Evolutionary conservation across 30 jellyfish, hydroid and myxozoan species (phyloP).

Genomic region (Aurelia sp.): DNA sequence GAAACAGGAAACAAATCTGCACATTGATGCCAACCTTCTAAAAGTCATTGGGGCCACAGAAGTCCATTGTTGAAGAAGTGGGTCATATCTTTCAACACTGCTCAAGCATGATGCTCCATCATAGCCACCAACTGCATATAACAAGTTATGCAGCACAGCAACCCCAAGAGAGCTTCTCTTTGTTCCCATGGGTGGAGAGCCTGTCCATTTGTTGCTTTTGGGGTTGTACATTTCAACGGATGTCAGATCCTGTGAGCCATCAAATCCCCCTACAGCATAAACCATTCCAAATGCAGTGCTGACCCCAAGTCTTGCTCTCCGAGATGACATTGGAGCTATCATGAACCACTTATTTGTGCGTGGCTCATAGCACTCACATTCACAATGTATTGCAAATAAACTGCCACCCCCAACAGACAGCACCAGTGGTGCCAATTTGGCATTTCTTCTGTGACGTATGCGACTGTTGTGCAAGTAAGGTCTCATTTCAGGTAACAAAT

Average conservation of each 20-base stretch:
- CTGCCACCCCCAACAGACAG: conserved; percentile 94
- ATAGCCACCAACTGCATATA: conserved; percentile 97
- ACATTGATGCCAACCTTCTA: conserved; percentile 59
- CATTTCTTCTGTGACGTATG: conserved; percentile 52
- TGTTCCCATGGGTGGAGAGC: conserved; percentile 85
- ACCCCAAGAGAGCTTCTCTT: conserved; percentile 93
- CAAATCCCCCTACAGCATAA: conserved; percentile 98
- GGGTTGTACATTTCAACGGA: conserved; percentile 83
- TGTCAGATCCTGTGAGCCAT: conserved; percentile 85
- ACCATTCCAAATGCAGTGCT: conserved; percentile 86
- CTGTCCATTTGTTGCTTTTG: conserved; percentile 77
- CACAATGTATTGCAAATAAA: conserved; percentile 88
- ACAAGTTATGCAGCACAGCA: conserved; percentile 84
- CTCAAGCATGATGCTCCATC: conserved; percentile 95
- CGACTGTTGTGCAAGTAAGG: conserved; percentile 78
- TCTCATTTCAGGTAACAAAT: conserved; percentile 89
- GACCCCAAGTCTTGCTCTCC: conserved; percentile 88
- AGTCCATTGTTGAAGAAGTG: conserved; percentile 91
- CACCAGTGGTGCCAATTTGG: conserved; percentile 47
- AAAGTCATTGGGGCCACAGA: conserved; percentile 91
- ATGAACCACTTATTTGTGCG: conserved; percentile 64
- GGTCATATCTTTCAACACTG: conserved; percentile 96
- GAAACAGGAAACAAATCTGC: background rate
- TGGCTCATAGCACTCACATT: conserved; percentile 86
- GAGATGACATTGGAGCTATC: conserved; percentile 78